Percentiles rank a stretch among this genome's conserved stretches.
These are phyloP conservation scores for Planiliza haematocheilus DNA, from an alignment of 2,113 vertebrate genomes.

Conservation along the genomic window DNA sequence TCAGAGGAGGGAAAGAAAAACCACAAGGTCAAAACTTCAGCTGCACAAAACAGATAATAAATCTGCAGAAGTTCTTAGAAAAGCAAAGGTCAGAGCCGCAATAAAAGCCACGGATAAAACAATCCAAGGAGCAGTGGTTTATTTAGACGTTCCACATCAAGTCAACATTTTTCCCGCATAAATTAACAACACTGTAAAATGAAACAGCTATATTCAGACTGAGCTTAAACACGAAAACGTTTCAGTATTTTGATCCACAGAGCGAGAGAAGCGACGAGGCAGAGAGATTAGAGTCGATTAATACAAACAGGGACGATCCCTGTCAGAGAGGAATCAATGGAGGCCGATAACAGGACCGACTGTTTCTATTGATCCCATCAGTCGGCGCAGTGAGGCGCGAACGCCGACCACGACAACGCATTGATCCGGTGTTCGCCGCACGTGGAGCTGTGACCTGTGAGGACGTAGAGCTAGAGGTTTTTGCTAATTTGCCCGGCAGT, in stretches of 20 bases:
- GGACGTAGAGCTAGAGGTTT: not conserved
- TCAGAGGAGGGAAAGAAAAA: too few species aligned
- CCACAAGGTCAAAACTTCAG: too few species aligned
- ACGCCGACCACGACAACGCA: not conserved
- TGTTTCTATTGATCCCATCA: slow-evolving; percentile 30
- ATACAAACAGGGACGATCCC: slow-evolving; percentile 7
- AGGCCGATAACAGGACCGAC: not conserved
- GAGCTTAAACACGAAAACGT: not conserved
- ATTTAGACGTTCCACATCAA: slow-evolving; percentile 51
- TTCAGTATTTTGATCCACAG: not conserved
- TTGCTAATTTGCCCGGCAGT: not conserved
- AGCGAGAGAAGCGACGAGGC: not conserved
- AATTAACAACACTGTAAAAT: slow-evolving; percentile 39
- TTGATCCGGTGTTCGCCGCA: not conserved
- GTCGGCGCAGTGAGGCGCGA: not conserved
- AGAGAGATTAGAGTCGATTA: slow-evolving; percentile 20
- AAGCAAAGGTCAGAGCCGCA: too few species aligned
- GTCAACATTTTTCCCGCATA: slow-evolving; percentile 26
- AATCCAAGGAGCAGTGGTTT: slow-evolving; percentile 12
- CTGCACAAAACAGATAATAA: too few species aligned
- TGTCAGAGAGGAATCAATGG: slow-evolving; percentile 27
- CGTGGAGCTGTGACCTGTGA: not conserved
- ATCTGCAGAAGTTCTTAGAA: too few species aligned
- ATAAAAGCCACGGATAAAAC: too few species aligned
- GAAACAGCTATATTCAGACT: slow-evolving; percentile 2